Conservation (phyloP, 2,888 invertebrate species). For the Caenorhabditis zanzibari region DNA sequence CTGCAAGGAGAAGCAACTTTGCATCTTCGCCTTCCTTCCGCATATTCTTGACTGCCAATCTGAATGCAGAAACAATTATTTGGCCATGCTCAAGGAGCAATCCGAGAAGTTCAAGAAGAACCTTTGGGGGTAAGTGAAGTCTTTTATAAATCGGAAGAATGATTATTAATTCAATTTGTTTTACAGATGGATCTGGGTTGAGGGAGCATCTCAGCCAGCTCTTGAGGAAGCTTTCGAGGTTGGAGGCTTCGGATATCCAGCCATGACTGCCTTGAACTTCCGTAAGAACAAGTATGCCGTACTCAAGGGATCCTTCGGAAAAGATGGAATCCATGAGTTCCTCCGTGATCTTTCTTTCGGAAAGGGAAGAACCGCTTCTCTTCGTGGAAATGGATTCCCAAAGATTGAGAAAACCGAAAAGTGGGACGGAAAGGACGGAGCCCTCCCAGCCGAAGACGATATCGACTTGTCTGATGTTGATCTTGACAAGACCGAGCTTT, state of each 20-base stretch:
- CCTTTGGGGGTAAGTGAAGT: slow-evolving; percentile 92
- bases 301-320: slow-evolving; percentile 91
- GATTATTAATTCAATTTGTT: neutral
- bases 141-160: neutral
- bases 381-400: slow-evolving; percentile 88
- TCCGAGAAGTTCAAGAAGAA: slow-evolving; percentile 95
- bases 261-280: slow-evolving; percentile 96
- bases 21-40: slow-evolving; percentile 94
- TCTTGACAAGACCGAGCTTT: slow-evolving; percentile 83
- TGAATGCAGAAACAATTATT: slow-evolving; percentile 92
- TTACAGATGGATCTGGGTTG: slow-evolving; percentile 93
- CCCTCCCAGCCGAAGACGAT: slow-evolving; percentile 84
- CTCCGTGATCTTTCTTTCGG: slow-evolving; percentile 95
- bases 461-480: slow-evolving; percentile 85
- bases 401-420: slow-evolving; percentile 82
- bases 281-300: slow-evolving; percentile 98
- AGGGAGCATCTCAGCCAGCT: slow-evolving; percentile 91
- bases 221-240: slow-evolving; percentile 94
- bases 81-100: slow-evolving; percentile 88
- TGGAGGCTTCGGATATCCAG: slow-evolving; percentile 99
- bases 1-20: slow-evolving; percentile 91
- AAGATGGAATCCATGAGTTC: slow-evolving; percentile 95
- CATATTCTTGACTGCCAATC: slow-evolving; percentile 97
- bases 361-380: slow-evolving; percentile 92
- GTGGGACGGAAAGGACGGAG: slow-evolving; percentile 86